Conservation (phyloP, 2,888 invertebrate genomes). For the Cordylochernes scorpioides region DNA sequence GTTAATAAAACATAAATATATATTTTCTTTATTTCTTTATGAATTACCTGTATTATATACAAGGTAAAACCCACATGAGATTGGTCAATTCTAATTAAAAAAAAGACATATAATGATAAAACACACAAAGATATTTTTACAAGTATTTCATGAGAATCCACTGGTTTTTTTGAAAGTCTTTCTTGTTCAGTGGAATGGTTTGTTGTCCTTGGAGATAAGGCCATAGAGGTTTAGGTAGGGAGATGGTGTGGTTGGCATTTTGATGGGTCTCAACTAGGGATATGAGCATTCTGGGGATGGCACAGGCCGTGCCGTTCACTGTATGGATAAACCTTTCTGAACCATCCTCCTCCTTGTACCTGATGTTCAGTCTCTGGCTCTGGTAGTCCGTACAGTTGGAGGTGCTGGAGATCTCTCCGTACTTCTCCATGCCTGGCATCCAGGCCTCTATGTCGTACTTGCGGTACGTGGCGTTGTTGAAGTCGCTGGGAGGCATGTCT, state of each 20-base stretch:
- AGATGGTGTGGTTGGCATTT: constrained; percentile 13
- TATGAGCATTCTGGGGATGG: constrained; percentile 64
- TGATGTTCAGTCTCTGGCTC: constrained; percentile 52
- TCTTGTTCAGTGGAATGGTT: too few species aligned
- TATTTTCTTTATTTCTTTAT: too few species aligned
- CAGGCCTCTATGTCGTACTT: constrained; percentile 89
- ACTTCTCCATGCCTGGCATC: constrained; percentile 66
- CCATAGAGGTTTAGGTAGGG: constrained; percentile 12
- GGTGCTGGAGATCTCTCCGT: constrained; percentile 68
- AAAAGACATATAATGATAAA: too few species aligned
- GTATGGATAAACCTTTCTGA: too few species aligned
- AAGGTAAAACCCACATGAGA: too few species aligned
- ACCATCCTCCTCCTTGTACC: too few species aligned
- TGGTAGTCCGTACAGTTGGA: constrained; percentile 95
- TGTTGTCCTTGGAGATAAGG: constrained; percentile 13
- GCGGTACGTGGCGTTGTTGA: constrained; percentile 64
- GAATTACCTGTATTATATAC: too few species aligned
- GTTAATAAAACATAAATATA: too few species aligned
- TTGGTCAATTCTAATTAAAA: too few species aligned
- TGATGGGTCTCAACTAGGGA: constrained; percentile 41
- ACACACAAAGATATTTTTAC: too few species aligned
- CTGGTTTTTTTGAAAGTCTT: too few species aligned
- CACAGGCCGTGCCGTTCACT: constrained; percentile 85
- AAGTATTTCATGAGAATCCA: too few species aligned
- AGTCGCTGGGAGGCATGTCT: constrained; percentile 83